Conservation (phyloP, 2,797 vertebrate genomes). For the Morus bassanus region DNA sequence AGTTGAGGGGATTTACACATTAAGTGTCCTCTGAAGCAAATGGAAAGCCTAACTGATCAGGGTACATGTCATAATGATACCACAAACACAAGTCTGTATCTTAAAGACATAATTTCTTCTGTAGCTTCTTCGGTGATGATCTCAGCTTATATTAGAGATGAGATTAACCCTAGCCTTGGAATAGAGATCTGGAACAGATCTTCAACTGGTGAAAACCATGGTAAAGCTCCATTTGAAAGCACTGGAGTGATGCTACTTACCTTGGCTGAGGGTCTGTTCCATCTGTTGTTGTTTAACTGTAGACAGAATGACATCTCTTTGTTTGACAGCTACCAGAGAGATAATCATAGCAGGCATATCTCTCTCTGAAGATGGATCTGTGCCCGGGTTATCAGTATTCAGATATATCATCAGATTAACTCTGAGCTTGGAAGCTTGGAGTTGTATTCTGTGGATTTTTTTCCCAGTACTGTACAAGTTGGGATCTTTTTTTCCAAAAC, state of each 20-base stretch:
- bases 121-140: background rate
- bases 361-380: constrained; percentile 51
- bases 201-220: background rate
- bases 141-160: background rate
- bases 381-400: constrained; percentile 53
- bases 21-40: background rate
- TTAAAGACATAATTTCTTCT: background rate
- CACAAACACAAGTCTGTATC: background rate
- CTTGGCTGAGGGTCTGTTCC: constrained; percentile 57
- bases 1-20: background rate
- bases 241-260: constrained; percentile 48
- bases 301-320: constrained; percentile 65
- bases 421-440: constrained; percentile 32
- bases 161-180: constrained; percentile 14
- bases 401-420: constrained; percentile 43
- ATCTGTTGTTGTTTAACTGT: constrained; percentile 68
- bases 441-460: background rate
- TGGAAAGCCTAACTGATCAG: background rate
- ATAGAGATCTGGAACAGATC: background rate
- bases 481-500: background rate
- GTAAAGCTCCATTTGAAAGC: constrained; percentile 28
- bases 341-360: constrained; percentile 65
- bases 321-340: constrained; percentile 65
- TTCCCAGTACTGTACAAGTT: background rate
- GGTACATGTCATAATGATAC: background rate